These are phyloP conservation scores for Cichlasoma orientale DNA, from an alignment of 2,797 vertebrate species.

Conservation along the genomic window DNA sequence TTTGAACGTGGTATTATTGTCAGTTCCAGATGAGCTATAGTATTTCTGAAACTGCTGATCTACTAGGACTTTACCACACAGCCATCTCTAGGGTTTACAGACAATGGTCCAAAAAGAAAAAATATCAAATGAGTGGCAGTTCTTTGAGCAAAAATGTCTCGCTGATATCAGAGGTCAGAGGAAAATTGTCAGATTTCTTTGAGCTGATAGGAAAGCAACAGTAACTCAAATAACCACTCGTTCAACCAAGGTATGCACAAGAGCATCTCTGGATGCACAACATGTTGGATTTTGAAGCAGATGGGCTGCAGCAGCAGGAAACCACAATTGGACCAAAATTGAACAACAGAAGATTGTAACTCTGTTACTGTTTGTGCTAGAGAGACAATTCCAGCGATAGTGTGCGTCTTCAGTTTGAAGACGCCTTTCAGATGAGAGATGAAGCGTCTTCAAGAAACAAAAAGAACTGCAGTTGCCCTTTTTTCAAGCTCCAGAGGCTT, in stretches of 20 bases:
- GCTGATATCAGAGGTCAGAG: neutral
- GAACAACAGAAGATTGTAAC: neutral
- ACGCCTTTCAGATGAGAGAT: no score
- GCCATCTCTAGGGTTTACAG: neutral
- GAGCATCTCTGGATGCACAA: neutral
- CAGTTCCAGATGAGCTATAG: neutral
- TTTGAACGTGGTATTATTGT: neutral
- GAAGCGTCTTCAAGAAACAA: no score
- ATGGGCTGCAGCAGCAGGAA: neutral
- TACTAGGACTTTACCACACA: neutral
- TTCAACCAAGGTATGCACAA: neutral
- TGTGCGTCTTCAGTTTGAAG: no score
- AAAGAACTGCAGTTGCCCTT: no score
- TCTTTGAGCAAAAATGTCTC: neutral
- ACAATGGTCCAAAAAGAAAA: neutral
- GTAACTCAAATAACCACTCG: neutral
- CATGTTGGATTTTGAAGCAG: neutral
- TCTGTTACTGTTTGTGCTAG: neutral
- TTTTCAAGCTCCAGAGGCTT: no score
- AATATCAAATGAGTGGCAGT: neutral
- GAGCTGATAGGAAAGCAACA: neutral
- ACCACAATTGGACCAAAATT: neutral
- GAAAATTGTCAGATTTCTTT: neutral
- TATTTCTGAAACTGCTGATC: neutral
- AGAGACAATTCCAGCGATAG: no score